Evolutionary conservation across 2,113 vertebrate genomes (phyloP), one percentile per base, ranked within the genome.

Genomic region (Rhea pennata): DNA sequence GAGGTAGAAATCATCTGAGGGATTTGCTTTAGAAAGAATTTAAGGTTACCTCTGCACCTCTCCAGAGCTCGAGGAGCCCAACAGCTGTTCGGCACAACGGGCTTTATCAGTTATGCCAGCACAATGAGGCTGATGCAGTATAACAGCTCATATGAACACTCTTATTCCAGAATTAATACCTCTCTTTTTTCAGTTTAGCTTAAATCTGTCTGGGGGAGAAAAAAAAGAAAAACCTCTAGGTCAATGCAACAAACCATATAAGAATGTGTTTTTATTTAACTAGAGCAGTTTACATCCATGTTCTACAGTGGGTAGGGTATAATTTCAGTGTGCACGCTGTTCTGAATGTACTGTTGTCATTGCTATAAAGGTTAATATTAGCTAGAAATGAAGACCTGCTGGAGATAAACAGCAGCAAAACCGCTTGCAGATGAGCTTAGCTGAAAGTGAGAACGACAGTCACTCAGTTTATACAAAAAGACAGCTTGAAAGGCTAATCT

Each of bases 401-500:
- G 44, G 76, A 89, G 79, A 96, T 64, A 71, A 71, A 77, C n/a
- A 78, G 42, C 59, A 72, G 74, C 39, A 51, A 92, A 92, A 64
- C 33, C 64, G 76, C 73, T 64, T 70, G 75, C 91, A 59, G 92
- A 93, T 31, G 66, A 90, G 91, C 76, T 93, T 86, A 75, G 89
- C 81, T 88, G 73, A 88, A 90, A 95, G 83, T n/a, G 12, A 95
- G 76, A 44, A 51, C 53, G 72, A 72, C 6, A 1, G 80, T 91
- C 90, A 80, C 86, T 78, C 73, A 78, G 87, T 92, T 96, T 87
- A 93, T 69, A 90, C 86, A 72, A n/a, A 86, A 90, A 95, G 54
- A 88, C 88, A 94, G 76, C 92, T 95, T 95, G 91, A 97, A 95
- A 92, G 87, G 92, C 87, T 94, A 98, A 97, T 87, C 93, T 40